Conservation (phyloP, 2,113 vertebrate species). For the Polypterus senegalus region DNA sequence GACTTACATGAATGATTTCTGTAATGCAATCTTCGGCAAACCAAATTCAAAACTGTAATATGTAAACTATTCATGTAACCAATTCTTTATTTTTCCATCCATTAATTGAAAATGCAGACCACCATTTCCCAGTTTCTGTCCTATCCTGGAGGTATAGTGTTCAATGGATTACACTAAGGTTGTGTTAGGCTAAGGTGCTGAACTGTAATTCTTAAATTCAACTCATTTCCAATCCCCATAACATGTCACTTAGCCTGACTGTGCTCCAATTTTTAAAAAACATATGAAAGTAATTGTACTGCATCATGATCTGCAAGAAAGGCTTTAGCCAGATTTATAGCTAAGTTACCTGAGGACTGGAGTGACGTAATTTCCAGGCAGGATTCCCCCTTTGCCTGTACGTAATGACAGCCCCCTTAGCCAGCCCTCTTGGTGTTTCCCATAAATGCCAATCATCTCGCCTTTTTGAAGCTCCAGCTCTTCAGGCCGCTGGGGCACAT, state of each 20-base stretch:
- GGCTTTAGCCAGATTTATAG: neutral
- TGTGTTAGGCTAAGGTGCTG: no score
- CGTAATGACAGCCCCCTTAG: slow-evolving; percentile 75
- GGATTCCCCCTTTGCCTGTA: slow-evolving; percentile 76
- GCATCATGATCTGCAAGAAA: slow-evolving; percentile 1
- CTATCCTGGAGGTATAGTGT: no score
- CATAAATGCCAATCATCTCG: slow-evolving; percentile 80
- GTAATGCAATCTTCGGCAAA: no score
- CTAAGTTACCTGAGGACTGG: slow-evolving; percentile 72
- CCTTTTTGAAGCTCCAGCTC: slow-evolving; percentile 83
- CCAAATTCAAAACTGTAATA: no score
- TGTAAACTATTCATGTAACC: no score
- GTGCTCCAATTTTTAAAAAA: neutral
- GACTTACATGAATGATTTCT: no score
- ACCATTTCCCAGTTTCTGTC: no score
- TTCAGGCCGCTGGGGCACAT: slow-evolving; percentile 52
- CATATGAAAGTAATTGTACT: neutral
- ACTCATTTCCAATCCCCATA: no score
- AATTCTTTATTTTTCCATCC: no score
- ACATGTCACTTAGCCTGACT: neutral
- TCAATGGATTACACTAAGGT: no score
- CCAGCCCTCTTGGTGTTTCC: slow-evolving; percentile 80
- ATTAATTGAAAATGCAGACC: no score
- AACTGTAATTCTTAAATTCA: no score
- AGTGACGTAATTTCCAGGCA: slow-evolving; percentile 72